Base-by-base conservation (phyloP, 2,797 vertebrate genomes). In the Anguilla marmorata region DNA sequence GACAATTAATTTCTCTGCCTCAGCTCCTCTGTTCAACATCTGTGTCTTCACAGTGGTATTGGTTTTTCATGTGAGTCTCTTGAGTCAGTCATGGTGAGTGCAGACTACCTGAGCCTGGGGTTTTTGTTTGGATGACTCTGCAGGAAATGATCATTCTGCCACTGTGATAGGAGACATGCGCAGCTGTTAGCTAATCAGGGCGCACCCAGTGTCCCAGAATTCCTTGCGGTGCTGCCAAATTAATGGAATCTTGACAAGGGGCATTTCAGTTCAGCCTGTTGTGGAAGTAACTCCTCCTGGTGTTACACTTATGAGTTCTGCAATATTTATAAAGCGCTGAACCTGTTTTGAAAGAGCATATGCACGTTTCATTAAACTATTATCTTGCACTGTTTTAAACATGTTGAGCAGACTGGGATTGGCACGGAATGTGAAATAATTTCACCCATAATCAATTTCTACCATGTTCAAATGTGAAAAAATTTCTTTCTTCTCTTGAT, bases 51-150 rank as follows among this genome's bases (percentile, higher is more conserved):
- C 91, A 80, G 86, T 50, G 85, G 85, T 91, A 85, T 86, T 79
- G 92, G 94, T 93, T 94, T 91, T 94, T 93, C 94, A 92, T 91
- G 90, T 92, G 92, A 90, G 90, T 94, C 93, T 93, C 92, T 91
- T 93, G 93, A 92, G 93, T 90, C 92, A 91, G 93, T 93, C 94
- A 89, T 45, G 30, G 37, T 79, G 33, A 16, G 37, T 19, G 89
- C 16, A 24, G 88, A 90, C 80, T 89, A 87, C 89, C 63, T 88
- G 90, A 91, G 91, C 92, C 92, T 88, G 90, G 19, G 8, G 45
- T 88, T 58, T 79, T 54, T 54, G 48, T 87, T 50, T 52, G 14
- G 41, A 85, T 11, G 24, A 41, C 87, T n/a, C 27, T 52, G 37
- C 27, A 21, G 45, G 80, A 72, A 8, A 48, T 66, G 33, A 41